phyloP scores from a whole-genome alignment of 2,797 vertebrate genomes.

The Argya squamiceps region DNA sequence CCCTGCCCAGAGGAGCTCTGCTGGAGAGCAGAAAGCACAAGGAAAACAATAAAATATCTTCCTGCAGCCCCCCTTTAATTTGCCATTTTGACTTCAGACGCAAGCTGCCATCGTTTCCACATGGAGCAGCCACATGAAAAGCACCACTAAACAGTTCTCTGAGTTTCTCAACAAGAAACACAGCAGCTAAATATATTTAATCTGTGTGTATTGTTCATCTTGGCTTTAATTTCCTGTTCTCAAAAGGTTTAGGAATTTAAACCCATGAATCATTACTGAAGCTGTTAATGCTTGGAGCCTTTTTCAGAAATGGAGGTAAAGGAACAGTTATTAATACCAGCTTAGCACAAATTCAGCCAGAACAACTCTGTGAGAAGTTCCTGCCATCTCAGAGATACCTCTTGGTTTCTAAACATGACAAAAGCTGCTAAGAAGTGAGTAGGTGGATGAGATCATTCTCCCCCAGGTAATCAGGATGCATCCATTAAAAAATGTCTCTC shows the following conservation, averaged over 20 bases:
- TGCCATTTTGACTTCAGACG: neutral
- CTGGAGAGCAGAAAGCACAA: constrained; percentile 11
- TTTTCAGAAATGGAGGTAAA: constrained; percentile 63
- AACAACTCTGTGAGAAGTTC: neutral
- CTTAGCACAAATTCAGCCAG: constrained; percentile 61
- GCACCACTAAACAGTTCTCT: constrained; percentile 19
- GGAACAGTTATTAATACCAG: constrained; percentile 60
- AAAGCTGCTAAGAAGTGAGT: neutral
- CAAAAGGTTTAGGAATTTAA: constrained; percentile 68
- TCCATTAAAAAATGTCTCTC: neutral
- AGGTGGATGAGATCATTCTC: neutral
- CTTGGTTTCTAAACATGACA: neutral
- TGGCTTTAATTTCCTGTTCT: constrained; percentile 75
- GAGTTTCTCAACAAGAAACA: constrained; percentile 44
- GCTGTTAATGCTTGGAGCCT: constrained; percentile 56
- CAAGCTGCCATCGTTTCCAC: constrained; percentile 18
- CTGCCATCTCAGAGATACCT: neutral
- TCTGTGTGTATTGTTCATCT: constrained; percentile 61
- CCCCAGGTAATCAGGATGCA: neutral
- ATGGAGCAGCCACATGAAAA: constrained; percentile 57
- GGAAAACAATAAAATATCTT: constrained; percentile 15
- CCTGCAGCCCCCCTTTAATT: neutral
- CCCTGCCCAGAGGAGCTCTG: neutral
- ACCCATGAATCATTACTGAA: constrained; percentile 66
- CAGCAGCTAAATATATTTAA: constrained; percentile 66